A percentile compares a stretch with the other conserved stretches of the same genome.
phyloP scores from a whole-genome alignment of 1,140 invertebrate species.

The Gryon sp. region DNA sequence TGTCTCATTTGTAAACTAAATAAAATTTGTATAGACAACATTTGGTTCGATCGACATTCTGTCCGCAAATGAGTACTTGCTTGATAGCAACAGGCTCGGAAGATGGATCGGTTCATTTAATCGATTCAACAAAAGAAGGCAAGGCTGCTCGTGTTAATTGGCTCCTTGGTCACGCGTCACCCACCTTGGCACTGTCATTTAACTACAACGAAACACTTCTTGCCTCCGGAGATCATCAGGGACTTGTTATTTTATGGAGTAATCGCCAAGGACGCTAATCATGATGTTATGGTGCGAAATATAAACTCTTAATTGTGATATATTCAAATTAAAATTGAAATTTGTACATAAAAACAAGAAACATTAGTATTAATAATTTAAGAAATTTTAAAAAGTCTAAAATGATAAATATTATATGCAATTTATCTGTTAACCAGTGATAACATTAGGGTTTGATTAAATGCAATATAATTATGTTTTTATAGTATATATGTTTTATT shows the following conservation, averaged over 20 bases:
- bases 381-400: too few species aligned
- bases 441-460: too few species aligned
- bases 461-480: background rate
- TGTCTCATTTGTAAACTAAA: too few species aligned
- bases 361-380: too few species aligned
- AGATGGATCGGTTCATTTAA: slow-evolving; percentile 91
- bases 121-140: slow-evolving; percentile 87
- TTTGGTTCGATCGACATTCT: slow-evolving; percentile 88
- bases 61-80: slow-evolving; percentile 82
- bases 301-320: too few species aligned
- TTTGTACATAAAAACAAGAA: too few species aligned
- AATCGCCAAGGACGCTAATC: slow-evolving; percentile 62
- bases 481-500: slow-evolving; percentile 43
- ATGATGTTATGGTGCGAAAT: slow-evolving; percentile 12
- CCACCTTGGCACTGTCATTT: slow-evolving; percentile 91
- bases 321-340: too few species aligned
- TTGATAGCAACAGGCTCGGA: slow-evolving; percentile 89
- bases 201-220: slow-evolving; percentile 94
- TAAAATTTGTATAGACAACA: too few species aligned
- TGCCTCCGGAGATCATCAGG: slow-evolving; percentile 90
- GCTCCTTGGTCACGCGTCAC: slow-evolving; percentile 90
- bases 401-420: too few species aligned
- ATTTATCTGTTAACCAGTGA: too few species aligned
- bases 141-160: slow-evolving; percentile 88
- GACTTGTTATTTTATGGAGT: slow-evolving; percentile 93